Percentiles rank a stretch among this genome's conserved stretches.
phyloP scores from a whole-genome alignment of 2,797 vertebrate species.

The Etheostoma perlongum region DNA sequence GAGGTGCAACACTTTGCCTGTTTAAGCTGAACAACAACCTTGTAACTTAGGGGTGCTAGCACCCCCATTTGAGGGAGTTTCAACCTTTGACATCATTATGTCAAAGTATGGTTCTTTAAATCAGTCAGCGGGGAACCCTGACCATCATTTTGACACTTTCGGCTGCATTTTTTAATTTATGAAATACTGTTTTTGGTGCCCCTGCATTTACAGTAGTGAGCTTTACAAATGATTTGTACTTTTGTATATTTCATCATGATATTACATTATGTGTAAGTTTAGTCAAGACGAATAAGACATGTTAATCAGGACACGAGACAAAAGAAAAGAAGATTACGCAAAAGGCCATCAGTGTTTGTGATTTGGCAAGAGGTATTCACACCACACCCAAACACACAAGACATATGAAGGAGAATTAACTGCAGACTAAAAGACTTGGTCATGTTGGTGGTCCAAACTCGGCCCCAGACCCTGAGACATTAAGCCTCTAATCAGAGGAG shows the following conservation, averaged over 20 bases:
- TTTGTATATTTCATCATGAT: neutral
- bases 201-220: neutral
- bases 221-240: neutral
- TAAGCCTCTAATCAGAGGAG: slow-evolving; percentile 39
- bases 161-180: neutral
- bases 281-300: slow-evolving; percentile 20
- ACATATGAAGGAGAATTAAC: slow-evolving; percentile 53
- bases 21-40: no score
- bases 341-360: slow-evolving; percentile 53
- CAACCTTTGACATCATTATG: slow-evolving; percentile 7
- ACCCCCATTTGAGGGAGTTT: neutral
- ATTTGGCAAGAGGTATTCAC: slow-evolving; percentile 52
- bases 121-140: slow-evolving; percentile 8
- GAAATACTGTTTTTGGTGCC: neutral
- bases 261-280: neutral
- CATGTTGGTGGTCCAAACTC: neutral
- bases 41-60: no score
- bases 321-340: slow-evolving; percentile 39
- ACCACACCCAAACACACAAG: slow-evolving; percentile 68
- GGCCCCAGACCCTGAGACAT: slow-evolving; percentile 32
- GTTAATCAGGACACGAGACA: slow-evolving; percentile 24
- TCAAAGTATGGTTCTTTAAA: slow-evolving; percentile 2
- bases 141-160: slow-evolving; percentile 8
- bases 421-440: slow-evolving; percentile 17
- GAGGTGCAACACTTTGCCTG: no score